Base-by-base conservation (phyloP, 2,888 invertebrate species). In the Pterobdella sp. region DNA sequence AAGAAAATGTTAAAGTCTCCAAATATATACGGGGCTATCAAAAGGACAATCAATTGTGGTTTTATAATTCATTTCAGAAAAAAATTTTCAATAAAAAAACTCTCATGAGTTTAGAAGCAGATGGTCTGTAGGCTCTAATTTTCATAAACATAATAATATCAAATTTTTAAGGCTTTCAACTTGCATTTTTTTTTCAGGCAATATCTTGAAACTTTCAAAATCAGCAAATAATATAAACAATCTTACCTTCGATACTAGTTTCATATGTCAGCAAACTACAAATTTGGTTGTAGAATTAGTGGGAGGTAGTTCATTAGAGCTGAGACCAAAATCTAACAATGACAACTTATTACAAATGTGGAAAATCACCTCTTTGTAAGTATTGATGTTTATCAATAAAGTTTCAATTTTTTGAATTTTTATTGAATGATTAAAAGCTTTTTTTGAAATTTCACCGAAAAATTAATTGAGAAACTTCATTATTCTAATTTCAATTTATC, bases 31-130 rank as follows among this genome's bases (percentile, higher is more conserved):
- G 4, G 2, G 71, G 63, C 63, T 71, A 36, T 32, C 26, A 35
- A 34, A 71, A 71, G 26, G 63, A 56, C 35, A 52, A 63, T n/a
- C 71, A 71, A 31, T n/a, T 71, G 63, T 71, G 71, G 71, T 71
- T 3, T 36, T 60, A 71, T n/a, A 60, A 71, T 31, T 34, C 3
- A n/a, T 34, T n/a, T 26, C 14, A 34, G 2, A 22, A 56, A 34
- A 32, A 26, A 26, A n/a, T 71, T 29, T 42, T 60, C 63, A 71
- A 71, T 29, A 71, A 71, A 36, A 71, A 71, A 26, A 34, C 52
- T 26, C 52, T 29, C 18, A 31, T 34, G 34, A 1, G n/a, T 63
- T 37, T 71, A 1, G 60, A 71, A 49, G 22, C n/a, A 4, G 34
- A 4, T 35, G 71, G 71, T 71, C 37, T 68, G 4, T 26, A 10